Evolutionary conservation across 64 coral and sea anemone species (phyloP).

Genomic region (Pachyseris speciosa): DNA sequence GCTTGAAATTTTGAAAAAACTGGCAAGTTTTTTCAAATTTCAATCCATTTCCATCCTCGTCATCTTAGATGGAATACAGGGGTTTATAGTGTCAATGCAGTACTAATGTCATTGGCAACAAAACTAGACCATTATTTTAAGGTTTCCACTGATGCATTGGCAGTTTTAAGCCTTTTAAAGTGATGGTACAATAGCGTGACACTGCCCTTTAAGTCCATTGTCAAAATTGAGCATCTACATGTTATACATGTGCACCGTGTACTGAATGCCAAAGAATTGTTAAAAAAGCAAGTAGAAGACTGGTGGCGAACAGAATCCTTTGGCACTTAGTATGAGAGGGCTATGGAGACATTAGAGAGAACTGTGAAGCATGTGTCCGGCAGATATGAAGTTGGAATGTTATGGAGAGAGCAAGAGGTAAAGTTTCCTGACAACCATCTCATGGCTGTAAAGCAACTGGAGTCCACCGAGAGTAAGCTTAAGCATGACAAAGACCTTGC

Average conservation of each 20-base stretch:
- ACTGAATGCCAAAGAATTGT: background rate
- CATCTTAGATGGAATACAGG: no score
- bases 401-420: constrained; percentile 21
- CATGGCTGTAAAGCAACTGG: constrained; percentile 34
- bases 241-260: constrained; percentile 62
- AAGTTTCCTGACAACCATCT: constrained; percentile 2
- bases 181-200: no score
- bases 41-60: no score
- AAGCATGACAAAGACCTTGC: constrained; percentile 23
- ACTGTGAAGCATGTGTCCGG: constrained; percentile 22
- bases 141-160: no score
- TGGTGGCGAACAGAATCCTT: constrained; percentile 63
- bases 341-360: constrained; percentile 20
- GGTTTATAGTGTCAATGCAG: no score
- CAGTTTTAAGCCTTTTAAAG: no score
- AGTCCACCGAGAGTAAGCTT: constrained; percentile 24
- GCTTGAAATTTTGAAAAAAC: no score
- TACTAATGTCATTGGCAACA: no score
- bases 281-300: constrained; percentile 46
- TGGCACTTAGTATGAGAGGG: constrained; percentile 43
- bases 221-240: constrained; percentile 16
- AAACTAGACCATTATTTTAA: no score
- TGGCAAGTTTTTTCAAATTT: no score
- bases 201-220: constrained; percentile 37
- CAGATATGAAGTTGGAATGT: constrained; percentile 31